These are phyloP conservation scores for Apodemia mormo DNA, from an alignment of 2,888 invertebrate species.

Conservation along the genomic window DNA sequence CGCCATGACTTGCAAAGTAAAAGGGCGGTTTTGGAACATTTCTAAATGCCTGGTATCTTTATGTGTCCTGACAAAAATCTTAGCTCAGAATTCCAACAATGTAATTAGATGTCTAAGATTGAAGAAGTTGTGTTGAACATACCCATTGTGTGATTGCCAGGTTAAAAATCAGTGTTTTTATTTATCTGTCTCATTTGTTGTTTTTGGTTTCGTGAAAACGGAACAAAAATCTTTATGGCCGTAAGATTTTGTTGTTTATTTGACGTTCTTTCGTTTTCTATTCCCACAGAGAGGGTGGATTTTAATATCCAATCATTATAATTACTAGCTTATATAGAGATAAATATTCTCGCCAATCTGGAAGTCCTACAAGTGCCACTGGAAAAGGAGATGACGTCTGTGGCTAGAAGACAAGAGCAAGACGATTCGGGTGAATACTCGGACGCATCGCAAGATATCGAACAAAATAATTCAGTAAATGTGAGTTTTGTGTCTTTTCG, in stretches of 20 bases:
- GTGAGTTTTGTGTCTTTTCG: constrained; percentile 59
- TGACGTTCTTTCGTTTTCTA: constrained; percentile 70
- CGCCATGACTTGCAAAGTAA: no score
- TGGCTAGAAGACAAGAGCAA: constrained; percentile 63
- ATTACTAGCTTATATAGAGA: constrained; percentile 46
- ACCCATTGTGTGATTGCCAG: background rate
- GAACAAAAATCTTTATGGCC: constrained; percentile 65
- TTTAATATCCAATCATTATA: constrained; percentile 53
- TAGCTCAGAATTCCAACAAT: no score
- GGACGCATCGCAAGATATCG: constrained; percentile 75
- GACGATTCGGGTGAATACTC: constrained; percentile 77
- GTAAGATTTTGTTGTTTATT: constrained; percentile 70
- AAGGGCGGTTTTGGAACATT: no score
- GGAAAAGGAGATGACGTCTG: constrained; percentile 76
- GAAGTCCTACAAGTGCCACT: constrained; percentile 70
- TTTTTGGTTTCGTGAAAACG: constrained; percentile 43
- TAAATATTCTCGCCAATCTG: constrained; percentile 61
- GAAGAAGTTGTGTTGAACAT: no score
- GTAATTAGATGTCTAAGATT: no score
- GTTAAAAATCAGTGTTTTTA: background rate
- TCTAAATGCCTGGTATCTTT: no score
- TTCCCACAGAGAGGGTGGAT: constrained; percentile 55
- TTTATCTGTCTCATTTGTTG: constrained; percentile 2
- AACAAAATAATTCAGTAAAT: constrained; percentile 67
- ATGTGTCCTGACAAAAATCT: no score